A percentile compares a stretch with the other conserved stretches of the same genome.
Evolutionary conservation across 2,888 invertebrate species (phyloP).

Genomic region (Cactoblastis cactorum): DNA sequence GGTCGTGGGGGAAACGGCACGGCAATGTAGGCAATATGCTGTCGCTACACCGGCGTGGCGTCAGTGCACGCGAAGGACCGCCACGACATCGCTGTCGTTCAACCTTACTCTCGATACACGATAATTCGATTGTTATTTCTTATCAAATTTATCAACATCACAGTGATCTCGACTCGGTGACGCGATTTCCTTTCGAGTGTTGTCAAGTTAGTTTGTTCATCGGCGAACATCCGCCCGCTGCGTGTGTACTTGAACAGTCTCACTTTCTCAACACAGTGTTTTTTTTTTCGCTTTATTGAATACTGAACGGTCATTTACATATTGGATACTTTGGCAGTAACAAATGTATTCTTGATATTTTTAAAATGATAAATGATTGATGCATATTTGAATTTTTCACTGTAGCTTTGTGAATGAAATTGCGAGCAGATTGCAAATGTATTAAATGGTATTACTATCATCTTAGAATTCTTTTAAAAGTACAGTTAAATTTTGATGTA

Average conservation of each 20-base stretch:
- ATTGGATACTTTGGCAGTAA: conserved; percentile 34
- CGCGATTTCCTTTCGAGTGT: conserved; percentile 27
- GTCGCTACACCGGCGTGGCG: conserved; percentile 37
- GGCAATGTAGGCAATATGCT: conserved; percentile 36
- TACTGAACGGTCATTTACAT: conserved; percentile 16
- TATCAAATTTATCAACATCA: conserved; percentile 34
- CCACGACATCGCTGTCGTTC: conserved; percentile 31
- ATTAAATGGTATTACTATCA: too few relatives aligned
- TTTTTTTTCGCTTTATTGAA: conserved; percentile 11
- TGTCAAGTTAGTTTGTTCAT: conserved; percentile 17
- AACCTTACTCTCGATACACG: conserved; percentile 25
- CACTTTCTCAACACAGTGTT: conserved; percentile 5
- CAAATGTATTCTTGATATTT: conserved; percentile 21
- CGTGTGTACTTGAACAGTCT: not conserved
- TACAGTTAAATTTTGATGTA: too few relatives aligned
- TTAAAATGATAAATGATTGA: too few relatives aligned
- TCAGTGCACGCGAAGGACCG: conserved; percentile 58
- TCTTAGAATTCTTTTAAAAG: too few relatives aligned
- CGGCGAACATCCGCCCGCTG: conserved; percentile 1
- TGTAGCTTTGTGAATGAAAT: too few relatives aligned
- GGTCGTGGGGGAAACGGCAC: conserved; percentile 45
- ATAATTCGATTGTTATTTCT: conserved; percentile 28
- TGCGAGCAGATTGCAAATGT: too few relatives aligned
- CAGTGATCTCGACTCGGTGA: conserved; percentile 38
- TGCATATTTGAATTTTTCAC: too few relatives aligned